A percentile compares a stretch with the other conserved stretches of the same genome.
Evolutionary conservation across 2,888 invertebrate genomes (phyloP).

Genomic region (Xestoiulus laeticollis): DNA sequence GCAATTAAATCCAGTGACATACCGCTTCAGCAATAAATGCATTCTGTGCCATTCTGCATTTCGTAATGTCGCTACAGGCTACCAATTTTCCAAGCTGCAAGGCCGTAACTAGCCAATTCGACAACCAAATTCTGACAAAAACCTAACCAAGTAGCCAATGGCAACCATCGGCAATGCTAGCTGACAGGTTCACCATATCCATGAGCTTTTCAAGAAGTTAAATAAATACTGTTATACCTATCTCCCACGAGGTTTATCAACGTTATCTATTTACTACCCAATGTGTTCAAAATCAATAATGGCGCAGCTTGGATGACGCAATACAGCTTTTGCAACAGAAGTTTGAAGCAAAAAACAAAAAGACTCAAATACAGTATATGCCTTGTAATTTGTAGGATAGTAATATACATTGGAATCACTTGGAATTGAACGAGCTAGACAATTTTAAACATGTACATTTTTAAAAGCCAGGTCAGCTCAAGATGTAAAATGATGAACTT

Average conservation of each 20-base stretch:
- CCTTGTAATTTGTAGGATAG: too few relatives aligned
- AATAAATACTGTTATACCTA: background rate
- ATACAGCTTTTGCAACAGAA: too few relatives aligned
- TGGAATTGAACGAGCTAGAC: background rate
- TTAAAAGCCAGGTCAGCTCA: background rate
- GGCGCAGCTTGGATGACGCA: too few relatives aligned
- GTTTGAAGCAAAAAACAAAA: too few relatives aligned
- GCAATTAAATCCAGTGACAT: constrained; percentile 24
- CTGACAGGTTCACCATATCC: background rate
- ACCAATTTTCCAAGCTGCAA: background rate
- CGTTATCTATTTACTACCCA: background rate
- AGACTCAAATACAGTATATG: too few relatives aligned
- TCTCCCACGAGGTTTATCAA: background rate
- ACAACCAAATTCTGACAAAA: background rate
- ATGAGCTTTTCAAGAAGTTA: background rate
- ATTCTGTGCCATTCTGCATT: background rate
- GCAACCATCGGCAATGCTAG: background rate
- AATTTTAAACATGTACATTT: background rate
- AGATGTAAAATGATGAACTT: background rate
- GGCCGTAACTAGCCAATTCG: background rate
- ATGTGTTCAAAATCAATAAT: background rate
- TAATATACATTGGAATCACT: background rate
- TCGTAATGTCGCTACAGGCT: background rate
- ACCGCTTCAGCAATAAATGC: background rate
- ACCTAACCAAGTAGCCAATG: background rate